Conservation (phyloP, 1,140 invertebrate species). For the Drosophila kohkoa region DNA sequence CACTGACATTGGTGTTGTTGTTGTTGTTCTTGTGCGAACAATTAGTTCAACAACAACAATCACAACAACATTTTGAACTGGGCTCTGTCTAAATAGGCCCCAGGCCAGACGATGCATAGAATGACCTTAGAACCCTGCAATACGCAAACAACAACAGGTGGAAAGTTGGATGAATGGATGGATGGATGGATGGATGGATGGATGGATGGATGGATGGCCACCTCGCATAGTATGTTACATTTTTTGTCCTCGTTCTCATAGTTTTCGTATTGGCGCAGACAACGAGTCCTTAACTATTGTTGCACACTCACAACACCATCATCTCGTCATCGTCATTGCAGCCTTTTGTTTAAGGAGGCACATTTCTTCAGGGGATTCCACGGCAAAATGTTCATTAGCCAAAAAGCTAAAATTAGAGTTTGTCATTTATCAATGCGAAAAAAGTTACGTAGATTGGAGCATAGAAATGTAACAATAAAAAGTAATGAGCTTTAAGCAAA, state of each 20-base stretch:
- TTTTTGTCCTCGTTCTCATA: neutral
- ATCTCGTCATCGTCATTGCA: neutral
- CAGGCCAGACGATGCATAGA: conserved; percentile 12
- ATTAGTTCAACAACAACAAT: conserved; percentile 31
- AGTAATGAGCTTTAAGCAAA: too few species aligned
- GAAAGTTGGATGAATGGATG: conserved; percentile 15
- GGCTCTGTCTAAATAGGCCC: conserved; percentile 26
- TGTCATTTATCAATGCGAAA: neutral
- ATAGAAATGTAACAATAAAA: too few species aligned
- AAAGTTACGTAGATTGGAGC: neutral
- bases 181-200: neutral
- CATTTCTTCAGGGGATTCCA: neutral
- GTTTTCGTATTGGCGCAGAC: neutral
- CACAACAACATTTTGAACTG: conserved; percentile 10
- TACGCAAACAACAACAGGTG: conserved; percentile 46
- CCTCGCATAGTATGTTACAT: neutral
- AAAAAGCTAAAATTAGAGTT: conserved; percentile 4
- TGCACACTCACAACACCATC: neutral
- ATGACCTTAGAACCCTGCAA: conserved; percentile 41
- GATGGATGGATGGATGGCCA: conserved; percentile 1
- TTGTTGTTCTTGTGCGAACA: conserved; percentile 37
- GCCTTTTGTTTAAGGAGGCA: conserved; percentile 12
- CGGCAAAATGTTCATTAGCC: conserved; percentile 3
- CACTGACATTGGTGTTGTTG: conserved; percentile 54
- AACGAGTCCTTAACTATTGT: conserved; percentile 26